phyloP scores from a whole-genome alignment of 2,888 invertebrate species.

The Pollenia griseotomentosa region DNA sequence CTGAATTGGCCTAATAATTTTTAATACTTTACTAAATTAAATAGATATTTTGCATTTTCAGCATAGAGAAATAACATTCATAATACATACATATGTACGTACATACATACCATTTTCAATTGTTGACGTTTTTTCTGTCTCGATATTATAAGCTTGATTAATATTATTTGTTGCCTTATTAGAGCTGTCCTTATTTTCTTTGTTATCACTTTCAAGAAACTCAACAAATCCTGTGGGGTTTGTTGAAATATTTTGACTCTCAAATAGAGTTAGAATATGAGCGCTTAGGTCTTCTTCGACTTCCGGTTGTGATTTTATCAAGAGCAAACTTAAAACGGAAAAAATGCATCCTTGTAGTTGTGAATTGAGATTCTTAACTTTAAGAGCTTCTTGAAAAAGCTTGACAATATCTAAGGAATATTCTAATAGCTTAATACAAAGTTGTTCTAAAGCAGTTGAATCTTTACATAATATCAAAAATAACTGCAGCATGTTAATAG shows the following conservation, averaged over 20 bases:
- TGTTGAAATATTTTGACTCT: slow-evolving; percentile 61
- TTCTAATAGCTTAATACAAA: slow-evolving; percentile 76
- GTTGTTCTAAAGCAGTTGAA: slow-evolving; percentile 75
- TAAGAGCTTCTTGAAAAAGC: slow-evolving; percentile 76
- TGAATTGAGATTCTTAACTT: slow-evolving; percentile 63
- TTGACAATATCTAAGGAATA: slow-evolving; percentile 74
- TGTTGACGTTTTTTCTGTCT: neutral
- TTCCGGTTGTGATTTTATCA: slow-evolving; percentile 77
- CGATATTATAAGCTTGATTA: neutral
- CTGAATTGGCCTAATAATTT: no score
- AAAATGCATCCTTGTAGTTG: slow-evolving; percentile 77
- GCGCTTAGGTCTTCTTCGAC: slow-evolving; percentile 10
- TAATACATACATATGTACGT: neutral
- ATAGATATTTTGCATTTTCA: no score
- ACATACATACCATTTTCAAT: slow-evolving; percentile 35
- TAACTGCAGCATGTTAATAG: slow-evolving; percentile 76
- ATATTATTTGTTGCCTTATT: neutral
- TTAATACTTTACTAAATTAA: no score
- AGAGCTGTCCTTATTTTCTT: slow-evolving; percentile 29
- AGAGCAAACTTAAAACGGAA: slow-evolving; percentile 75
- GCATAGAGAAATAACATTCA: no score
- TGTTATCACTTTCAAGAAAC: slow-evolving; percentile 29
- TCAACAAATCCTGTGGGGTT: slow-evolving; percentile 34
- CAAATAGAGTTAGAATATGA: slow-evolving; percentile 42
- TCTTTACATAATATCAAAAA: slow-evolving; percentile 79